Percentiles rank a stretch among this genome's conserved stretches.
These are phyloP conservation scores for Peribatodes rhomboidaria DNA, from an alignment of 2,888 invertebrate genomes.

Conservation along the genomic window DNA sequence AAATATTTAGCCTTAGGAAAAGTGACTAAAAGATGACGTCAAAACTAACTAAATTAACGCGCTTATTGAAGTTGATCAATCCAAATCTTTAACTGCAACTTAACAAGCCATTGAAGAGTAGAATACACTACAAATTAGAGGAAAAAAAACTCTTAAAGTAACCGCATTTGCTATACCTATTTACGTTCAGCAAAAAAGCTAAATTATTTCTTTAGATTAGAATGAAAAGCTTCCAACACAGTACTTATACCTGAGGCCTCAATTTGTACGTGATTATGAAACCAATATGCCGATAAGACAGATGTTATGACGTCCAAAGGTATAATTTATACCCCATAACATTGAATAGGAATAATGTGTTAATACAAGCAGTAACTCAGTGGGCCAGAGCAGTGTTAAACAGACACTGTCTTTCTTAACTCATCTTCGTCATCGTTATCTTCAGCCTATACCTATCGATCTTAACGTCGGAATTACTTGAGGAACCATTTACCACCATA, in stretches of 20 bases:
- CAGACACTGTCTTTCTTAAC: background rate
- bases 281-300: slow-evolving; percentile 63
- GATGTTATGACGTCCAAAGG: slow-evolving; percentile 55
- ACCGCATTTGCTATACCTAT: slow-evolving; percentile 7
- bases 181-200: slow-evolving; percentile 36
- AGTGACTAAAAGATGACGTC: too few species aligned
- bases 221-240: slow-evolving; percentile 45
- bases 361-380: slow-evolving; percentile 26
- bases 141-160: slow-evolving; percentile 10
- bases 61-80: background rate
- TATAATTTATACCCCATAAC: slow-evolving; percentile 69
- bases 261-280: slow-evolving; percentile 67
- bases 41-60: too few species aligned
- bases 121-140: slow-evolving; percentile 12
- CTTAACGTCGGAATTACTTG: too few species aligned
- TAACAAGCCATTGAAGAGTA: slow-evolving; percentile 8
- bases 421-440: too few species aligned
- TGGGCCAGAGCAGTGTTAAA: background rate
- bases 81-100: background rate
- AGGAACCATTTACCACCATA: too few species aligned
- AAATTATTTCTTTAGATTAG: slow-evolving; percentile 37
- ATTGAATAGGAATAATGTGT: slow-evolving; percentile 37
- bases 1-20: too few species aligned
- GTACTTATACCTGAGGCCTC: slow-evolving; percentile 49
- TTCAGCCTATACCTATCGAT: too few species aligned